A percentile compares a stretch with the other conserved stretches of the same genome.
These are phyloP conservation scores for Nemurella pictetii DNA, from an alignment of 2,888 invertebrate species.

Conservation along the genomic window DNA sequence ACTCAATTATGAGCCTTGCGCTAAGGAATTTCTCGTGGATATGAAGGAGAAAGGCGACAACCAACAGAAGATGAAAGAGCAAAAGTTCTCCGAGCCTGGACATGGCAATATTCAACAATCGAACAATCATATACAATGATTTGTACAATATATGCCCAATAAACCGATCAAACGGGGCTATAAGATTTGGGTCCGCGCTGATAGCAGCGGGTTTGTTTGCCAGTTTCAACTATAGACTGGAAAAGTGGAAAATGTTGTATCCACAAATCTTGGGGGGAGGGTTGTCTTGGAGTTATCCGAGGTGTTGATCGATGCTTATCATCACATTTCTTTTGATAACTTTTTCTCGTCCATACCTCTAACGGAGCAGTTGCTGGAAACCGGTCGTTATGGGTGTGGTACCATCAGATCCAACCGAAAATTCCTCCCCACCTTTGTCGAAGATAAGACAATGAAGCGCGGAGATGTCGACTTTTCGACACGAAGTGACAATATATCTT, in stretches of 20 bases:
- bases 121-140: no score
- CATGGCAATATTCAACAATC: no score
- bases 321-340: slow-evolving; percentile 17
- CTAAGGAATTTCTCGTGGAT: no score
- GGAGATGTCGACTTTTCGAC: neutral
- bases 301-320: neutral
- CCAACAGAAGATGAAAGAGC: no score
- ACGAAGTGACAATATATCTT: neutral
- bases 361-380: neutral
- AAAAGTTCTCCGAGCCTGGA: no score
- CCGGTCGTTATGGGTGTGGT: slow-evolving; percentile 7
- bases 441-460: slow-evolving; percentile 3
- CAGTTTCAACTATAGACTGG: neutral
- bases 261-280: neutral
- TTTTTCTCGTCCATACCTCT: neutral
- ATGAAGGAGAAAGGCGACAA: no score
- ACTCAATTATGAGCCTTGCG: no score
- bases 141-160: slow-evolving; percentile 2
- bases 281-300: neutral
- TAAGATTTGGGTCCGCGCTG: neutral
- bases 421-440: neutral
- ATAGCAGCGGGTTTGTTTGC: neutral
- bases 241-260: neutral
- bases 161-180: slow-evolving; percentile 13
- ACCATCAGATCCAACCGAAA: neutral